Base-by-base conservation (phyloP, 2,888 invertebrate species). In the Spisula solida region DNA sequence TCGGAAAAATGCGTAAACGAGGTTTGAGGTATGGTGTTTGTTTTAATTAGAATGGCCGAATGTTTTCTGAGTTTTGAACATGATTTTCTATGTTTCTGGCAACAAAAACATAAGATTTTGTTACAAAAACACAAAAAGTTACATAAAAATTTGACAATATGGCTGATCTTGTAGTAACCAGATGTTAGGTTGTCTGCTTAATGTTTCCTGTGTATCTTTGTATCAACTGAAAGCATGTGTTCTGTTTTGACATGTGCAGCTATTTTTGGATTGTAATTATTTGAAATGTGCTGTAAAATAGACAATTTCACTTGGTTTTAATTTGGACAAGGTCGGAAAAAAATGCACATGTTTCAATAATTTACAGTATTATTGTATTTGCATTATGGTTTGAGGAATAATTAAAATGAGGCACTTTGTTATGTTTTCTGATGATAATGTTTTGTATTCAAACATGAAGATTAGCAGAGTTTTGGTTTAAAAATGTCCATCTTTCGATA, bases 1-100 rank as follows among this genome's bases (percentile, higher is more conserved):
- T 14, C 14, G 60, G 20, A 6, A 84, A 85, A 55, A 85, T 85
- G 79, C 85, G 41, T 14, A 85, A 79, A 79, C 51, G 85, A 0
- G 34, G 55, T 34, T 34, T 79, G 55, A 85, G 85, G 85, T 85
- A 79, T 34, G 78, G 14, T 29, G n/a, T 47, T 75, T 48, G 48
- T 83, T 83, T 75, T 60, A 81, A 14, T 55, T 8, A 60, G 5
- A 25, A 25, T 66, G 60, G 25, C 60, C 6, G 60, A 66, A 66
- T 25, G 6, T 75, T 75, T 25, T 60, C 20, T 60, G 14, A n/a
- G 4, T 25, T 60, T 60, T n/a, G 14, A n/a, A 60, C 60, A 60
- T 18, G 60, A 60, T n/a, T 60, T 51, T 51, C 51, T 51, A 16
- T 51, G 16, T 51, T 51, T 51, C 16, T 51, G 51, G 51, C 51